Evolutionary conservation across 2,888 invertebrate species (phyloP).

Genomic region (Volucella bombylans): DNA sequence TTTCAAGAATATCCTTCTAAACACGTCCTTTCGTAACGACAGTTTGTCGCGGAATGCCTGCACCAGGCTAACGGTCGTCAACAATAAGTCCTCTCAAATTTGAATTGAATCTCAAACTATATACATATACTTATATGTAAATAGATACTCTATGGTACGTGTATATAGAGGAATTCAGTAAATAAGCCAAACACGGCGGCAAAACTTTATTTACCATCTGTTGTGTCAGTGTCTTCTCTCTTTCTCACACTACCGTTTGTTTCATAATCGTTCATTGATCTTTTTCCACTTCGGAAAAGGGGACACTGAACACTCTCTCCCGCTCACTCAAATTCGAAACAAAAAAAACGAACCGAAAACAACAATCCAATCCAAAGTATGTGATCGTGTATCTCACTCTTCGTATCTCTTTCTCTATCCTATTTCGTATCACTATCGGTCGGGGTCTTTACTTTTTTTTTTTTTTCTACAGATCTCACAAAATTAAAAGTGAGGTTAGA

Average conservation of each 20-base stretch:
- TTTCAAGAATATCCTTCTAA: background rate
- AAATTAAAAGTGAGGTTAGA: slow-evolving; percentile 34
- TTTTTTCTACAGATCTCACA: slow-evolving; percentile 7
- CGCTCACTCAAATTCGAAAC: slow-evolving; percentile 12
- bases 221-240: slow-evolving; percentile 37
- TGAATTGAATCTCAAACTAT: slow-evolving; percentile 10
- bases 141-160: too few species aligned
- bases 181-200: slow-evolving; percentile 39
- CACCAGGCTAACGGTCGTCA: slow-evolving; percentile 48
- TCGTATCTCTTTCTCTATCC: slow-evolving; percentile 51
- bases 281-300: slow-evolving; percentile 46
- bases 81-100: slow-evolving; percentile 1
- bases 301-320: slow-evolving; percentile 22
- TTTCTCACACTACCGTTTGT: slow-evolving; percentile 62
- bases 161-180: slow-evolving; percentile 11
- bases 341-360: slow-evolving; percentile 6
- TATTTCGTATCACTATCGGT: slow-evolving; percentile 18
- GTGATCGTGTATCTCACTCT: background rate
- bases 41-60: slow-evolving; percentile 59
- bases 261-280: slow-evolving; percentile 74
- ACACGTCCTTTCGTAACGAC: slow-evolving; percentile 48
- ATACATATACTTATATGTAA: background rate
- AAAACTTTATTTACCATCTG: slow-evolving; percentile 66
- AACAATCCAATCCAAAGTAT: slow-evolving; percentile 17
- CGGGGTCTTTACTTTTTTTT: background rate